Base-by-base conservation (phyloP, 2,113 vertebrate genomes). In the Lucifuga dentata region DNA sequence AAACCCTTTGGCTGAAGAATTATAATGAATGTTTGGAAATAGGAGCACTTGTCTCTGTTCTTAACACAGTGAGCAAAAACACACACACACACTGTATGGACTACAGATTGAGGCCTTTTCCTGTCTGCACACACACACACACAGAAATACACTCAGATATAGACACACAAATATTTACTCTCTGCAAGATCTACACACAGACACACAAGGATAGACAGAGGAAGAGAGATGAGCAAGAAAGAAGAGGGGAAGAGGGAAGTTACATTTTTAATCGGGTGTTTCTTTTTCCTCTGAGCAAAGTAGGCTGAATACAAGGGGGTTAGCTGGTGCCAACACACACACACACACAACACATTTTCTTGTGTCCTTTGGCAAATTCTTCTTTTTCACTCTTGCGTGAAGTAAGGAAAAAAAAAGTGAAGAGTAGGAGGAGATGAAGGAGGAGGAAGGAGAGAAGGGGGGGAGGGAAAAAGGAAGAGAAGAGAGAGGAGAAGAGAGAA, bases 361-460 rank as follows among this genome's bases (percentile, higher is more conserved):
- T 94, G 74, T 96, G 95, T 97, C 96, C 95, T 98, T 96, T 98
- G 97, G 96, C 96, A 97, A 97, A 97, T 97, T 98, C 95, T 98
- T 96, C 95, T 94, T 94, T 98, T 97, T 95, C 94, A 95, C 93
- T 98, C 95, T 97, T 98, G 96, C 96, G 95, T 97, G 95, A 96
- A 98, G 95, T 93, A 83, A 76, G 77, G 78, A 89, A 85, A 88
- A 86, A 13, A 19, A 56, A 83, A 78, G 73, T 68, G 61, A 68
- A 68, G 73, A 61, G 61, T 10, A 5, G 51, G 60, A 70, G 46
- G 63, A 62, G 26, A 40, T 26, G 46, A 49, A 41, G 40, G 38
- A 39, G 72, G 41, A 19, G 8, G 41, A 38, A 21, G 44, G 12
- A 36, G 19, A 20, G 33, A 59, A n/a, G 20, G 32, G 17, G 59